Percentiles rank a stretch among this genome's conserved stretches.
Evolutionary conservation across 2,888 invertebrate species (phyloP).

Genomic region (Anoncus sp.): DNA sequence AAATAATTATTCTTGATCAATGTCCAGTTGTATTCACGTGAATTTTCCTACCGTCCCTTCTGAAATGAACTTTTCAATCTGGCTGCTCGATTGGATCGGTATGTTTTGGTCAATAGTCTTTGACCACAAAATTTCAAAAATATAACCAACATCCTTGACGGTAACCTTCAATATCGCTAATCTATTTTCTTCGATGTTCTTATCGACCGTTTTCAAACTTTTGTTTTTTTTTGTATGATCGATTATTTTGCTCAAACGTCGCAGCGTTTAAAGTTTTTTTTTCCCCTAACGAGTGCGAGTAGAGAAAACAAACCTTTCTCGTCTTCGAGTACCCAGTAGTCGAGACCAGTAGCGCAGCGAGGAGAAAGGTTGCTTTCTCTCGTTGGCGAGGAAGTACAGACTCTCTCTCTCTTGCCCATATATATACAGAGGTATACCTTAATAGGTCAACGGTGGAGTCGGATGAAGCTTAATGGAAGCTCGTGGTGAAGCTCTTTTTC

Average conservation of each 20-base stretch:
- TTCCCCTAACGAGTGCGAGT: neutral
- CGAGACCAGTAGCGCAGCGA: constrained; percentile 30
- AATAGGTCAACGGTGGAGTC: constrained; percentile 67
- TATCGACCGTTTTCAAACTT: neutral
- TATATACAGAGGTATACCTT: constrained; percentile 35
- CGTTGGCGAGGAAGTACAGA: constrained; percentile 45
- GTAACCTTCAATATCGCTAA: neutral
- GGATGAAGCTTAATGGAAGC: constrained; percentile 68
- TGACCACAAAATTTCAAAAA: neutral
- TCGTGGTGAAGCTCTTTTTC: constrained; percentile 62
- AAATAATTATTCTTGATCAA: no score
- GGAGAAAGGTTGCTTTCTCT: constrained; percentile 42
- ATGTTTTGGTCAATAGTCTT: neutral
- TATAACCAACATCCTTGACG: neutral
- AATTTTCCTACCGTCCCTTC: no score
- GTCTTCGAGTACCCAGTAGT: constrained; percentile 36
- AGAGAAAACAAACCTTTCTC: constrained; percentile 26
- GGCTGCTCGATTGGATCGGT: neutral
- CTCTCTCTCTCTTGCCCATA: constrained; percentile 23
- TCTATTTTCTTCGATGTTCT: neutral
- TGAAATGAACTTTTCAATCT: neutral
- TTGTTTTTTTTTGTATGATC: neutral
- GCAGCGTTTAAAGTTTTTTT: constrained; percentile 14
- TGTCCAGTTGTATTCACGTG: no score
- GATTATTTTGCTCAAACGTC: constrained; percentile 15